Base-by-base conservation (phyloP, 2,113 vertebrate genomes). In the Capreolus pygargus region DNA sequence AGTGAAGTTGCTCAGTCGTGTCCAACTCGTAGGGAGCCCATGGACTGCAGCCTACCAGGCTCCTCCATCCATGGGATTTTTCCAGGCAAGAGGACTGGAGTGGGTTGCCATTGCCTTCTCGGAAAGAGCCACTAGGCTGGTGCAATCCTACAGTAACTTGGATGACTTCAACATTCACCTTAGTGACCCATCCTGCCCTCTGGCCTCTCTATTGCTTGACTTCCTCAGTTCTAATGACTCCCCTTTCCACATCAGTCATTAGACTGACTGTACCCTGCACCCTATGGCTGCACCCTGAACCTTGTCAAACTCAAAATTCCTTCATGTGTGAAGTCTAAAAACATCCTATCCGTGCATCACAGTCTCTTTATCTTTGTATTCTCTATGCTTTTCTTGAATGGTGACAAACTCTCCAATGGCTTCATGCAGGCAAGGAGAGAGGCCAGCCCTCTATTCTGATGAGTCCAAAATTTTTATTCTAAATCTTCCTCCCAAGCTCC, bases 321-420 rank as follows among this genome's bases (percentile, higher is more conserved):
- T 93, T 96, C 94, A 54, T 70, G 19, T 95, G 57, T 95, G 7
- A 81, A 36, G 33, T 86, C 33, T 61, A 36, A 85, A 94, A 95
- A 58, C 54, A 81, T 33, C 45, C 33, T 57, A n/a, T 27, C 39
- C 14, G 13, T 1, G 33, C 50, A 83, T 91, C 27, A 50, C 58
- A n/a, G 10, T 76, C 58, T 91, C 36, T 85, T 70, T 84, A 6
- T 84, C 30, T 85, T 70, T 84, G 10, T 88, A 61, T 7, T 64
- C 47, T 70, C 76, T 70, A 11, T 86, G 58, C 61, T 83, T 87
- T 43, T 47, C 47, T 74, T 64, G 39, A 58, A 78, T 76, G 36
- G 11, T 83, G 23, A 83, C 39, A 95, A 86, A 83, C 28, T 90
- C 54, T 74, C 39, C 6, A 4, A 21, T 57, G 61, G 7, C 43